These are phyloP conservation scores for Conopomorpha cramerella DNA, from an alignment of 1,140 invertebrate species.

Conservation along the genomic window DNA sequence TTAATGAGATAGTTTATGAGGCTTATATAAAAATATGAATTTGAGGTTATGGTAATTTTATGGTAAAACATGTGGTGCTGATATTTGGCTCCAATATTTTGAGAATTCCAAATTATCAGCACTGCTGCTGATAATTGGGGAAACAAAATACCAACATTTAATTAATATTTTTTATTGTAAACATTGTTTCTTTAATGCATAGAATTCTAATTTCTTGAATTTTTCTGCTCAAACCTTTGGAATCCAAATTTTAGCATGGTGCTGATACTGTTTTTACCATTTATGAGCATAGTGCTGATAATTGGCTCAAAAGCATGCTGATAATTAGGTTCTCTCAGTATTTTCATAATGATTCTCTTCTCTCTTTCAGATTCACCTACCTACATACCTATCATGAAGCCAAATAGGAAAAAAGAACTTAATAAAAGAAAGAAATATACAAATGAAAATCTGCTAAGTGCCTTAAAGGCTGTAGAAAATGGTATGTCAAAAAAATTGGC, in stretches of 20 bases:
- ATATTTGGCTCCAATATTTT: background rate
- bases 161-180: too few relatives aligned
- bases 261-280: too few relatives aligned
- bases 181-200: background rate
- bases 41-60: background rate
- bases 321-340: too few relatives aligned
- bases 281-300: too few relatives aligned
- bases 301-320: too few relatives aligned
- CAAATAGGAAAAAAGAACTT: background rate
- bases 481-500: background rate
- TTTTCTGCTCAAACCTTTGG: background rate
- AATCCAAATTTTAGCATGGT: background rate
- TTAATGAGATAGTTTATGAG: background rate
- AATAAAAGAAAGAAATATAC: background rate
- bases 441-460: background rate
- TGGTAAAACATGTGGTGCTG: background rate
- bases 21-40: background rate
- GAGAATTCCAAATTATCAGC: background rate
- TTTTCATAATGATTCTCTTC: too few relatives aligned
- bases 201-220: background rate
- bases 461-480: background rate
- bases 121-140: background rate
- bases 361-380: too few relatives aligned
- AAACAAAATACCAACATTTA: too few relatives aligned
- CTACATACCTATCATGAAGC: too few relatives aligned